Conservation (phyloP, 1,140 invertebrate genomes). For the Brachionus sp. region DNA sequence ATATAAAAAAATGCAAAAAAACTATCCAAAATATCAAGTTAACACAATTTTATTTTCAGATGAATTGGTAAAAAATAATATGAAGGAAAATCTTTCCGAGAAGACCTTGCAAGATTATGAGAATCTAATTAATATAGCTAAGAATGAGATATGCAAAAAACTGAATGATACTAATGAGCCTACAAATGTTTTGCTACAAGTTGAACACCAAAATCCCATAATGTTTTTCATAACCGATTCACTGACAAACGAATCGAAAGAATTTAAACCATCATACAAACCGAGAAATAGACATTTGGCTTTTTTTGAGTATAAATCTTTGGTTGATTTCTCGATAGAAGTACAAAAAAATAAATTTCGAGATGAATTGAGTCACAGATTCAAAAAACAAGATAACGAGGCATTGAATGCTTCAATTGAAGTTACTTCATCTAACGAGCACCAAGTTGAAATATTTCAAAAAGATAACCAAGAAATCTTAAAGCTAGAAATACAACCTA, state of each 20-base stretch:
- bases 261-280: not conserved
- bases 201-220: slow-evolving; percentile 1
- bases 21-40: too few relatives aligned
- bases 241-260: not conserved
- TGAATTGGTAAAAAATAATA: not conserved
- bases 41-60: not conserved
- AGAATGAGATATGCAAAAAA: not conserved
- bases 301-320: not conserved
- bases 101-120: slow-evolving; percentile 2
- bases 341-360: not conserved
- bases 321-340: not conserved
- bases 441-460: not conserved
- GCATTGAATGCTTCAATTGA: not conserved
- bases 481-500: not conserved
- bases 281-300: not conserved
- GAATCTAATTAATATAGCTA: not conserved
- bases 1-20: too few relatives aligned
- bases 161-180: not conserved
- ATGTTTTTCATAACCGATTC: not conserved
- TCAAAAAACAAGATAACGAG: not conserved
- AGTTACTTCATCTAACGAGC: not conserved
- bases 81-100: not conserved
- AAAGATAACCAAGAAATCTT: slow-evolving; percentile 30
- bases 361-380: not conserved
- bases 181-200: not conserved